phyloP scores from a whole-genome alignment of 2,113 vertebrate species.

The Ptilonorhynchus violaceus region DNA sequence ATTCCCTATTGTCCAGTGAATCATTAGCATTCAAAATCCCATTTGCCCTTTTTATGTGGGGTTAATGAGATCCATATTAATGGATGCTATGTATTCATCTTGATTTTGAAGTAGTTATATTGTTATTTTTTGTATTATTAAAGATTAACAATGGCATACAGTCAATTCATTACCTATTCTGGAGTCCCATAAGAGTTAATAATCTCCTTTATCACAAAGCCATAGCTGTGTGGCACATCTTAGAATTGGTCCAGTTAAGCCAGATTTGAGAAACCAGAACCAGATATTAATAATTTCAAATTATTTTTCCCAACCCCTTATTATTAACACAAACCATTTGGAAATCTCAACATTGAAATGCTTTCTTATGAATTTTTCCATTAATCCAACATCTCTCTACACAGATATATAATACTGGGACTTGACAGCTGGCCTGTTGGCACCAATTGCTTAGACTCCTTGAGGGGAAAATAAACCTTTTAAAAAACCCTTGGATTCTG shows the following conservation, averaged over 20 bases:
- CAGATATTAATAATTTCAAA: not conserved
- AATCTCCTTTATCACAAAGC: not conserved
- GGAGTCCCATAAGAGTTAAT: not conserved
- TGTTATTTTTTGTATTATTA: not conserved
- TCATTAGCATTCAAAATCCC: constrained; percentile 2
- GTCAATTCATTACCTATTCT: not conserved
- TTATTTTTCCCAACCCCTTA: not conserved
- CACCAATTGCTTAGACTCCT: constrained; percentile 11
- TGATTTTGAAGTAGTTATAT: not conserved
- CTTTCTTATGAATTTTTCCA: not conserved
- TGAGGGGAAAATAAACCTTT: constrained; percentile 45
- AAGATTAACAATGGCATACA: not conserved
- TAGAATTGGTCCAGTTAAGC: not conserved
- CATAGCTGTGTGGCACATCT: not conserved
- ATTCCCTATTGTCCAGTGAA: not conserved
- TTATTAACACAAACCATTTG: not conserved
- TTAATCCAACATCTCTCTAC: not conserved
- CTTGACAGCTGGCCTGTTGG: constrained; percentile 43
- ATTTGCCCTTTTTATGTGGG: not conserved
- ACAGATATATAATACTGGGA: not conserved
- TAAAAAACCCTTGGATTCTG: constrained; percentile 22
- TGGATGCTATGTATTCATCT: not conserved
- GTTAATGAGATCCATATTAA: constrained; percentile 13
- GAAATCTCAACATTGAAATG: not conserved
- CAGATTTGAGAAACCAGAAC: not conserved